Conservation (phyloP, 2,888 invertebrate species). For the Eilema depressum region DNA sequence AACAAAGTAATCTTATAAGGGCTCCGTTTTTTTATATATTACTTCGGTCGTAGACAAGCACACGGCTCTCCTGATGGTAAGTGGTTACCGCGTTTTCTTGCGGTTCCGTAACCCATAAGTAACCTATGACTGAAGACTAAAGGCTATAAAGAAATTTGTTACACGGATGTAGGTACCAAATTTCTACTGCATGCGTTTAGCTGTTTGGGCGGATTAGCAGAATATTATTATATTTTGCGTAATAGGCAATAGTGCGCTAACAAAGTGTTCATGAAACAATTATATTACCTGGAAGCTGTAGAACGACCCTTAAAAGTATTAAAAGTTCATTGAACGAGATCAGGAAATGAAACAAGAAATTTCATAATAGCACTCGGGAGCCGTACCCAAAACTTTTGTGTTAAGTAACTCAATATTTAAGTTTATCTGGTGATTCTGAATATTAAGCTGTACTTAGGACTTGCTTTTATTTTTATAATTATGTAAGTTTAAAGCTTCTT, state of each 20-base stretch:
- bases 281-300: neutral
- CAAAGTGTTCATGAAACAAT: neutral
- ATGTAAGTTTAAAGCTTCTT: neutral
- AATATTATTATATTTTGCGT: too few species aligned
- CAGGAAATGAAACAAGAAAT: constrained; percentile 11
- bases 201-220: too few species aligned
- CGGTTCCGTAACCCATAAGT: too few species aligned
- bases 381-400: constrained; percentile 16
- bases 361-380: constrained; percentile 15
- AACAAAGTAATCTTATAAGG: too few species aligned
- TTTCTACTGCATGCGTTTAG: too few species aligned
- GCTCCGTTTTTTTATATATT: too few species aligned
- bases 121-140: too few species aligned
- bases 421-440: constrained; percentile 18
- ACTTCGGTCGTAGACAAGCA: too few species aligned
- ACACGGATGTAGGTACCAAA: too few species aligned
- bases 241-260: neutral
- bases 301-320: constrained; percentile 4
- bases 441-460: neutral
- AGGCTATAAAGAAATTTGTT: too few species aligned
- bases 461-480: neutral
- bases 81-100: too few species aligned
- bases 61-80: too few species aligned
- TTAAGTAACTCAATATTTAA: constrained; percentile 16
- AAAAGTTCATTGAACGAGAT: constrained; percentile 15